These are phyloP conservation scores for Oscheius myriophilus DNA, from an alignment of 2,888 invertebrate species.

Conservation along the genomic window DNA sequence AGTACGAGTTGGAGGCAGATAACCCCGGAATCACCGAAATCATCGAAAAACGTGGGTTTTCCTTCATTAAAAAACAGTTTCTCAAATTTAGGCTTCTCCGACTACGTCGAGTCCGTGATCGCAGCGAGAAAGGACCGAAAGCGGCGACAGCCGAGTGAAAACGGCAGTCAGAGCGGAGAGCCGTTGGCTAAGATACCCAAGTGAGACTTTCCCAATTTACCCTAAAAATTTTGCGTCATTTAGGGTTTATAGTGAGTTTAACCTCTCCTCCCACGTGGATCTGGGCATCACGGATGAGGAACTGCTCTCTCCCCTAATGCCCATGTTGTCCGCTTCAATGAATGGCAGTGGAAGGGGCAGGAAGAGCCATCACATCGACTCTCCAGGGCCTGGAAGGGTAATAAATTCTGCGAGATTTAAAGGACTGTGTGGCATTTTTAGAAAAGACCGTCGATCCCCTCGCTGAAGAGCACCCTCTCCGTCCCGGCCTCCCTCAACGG, in stretches of 20 bases:
- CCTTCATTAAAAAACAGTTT: neutral
- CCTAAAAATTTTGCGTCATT: neutral
- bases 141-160: constrained; percentile 32
- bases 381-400: neutral
- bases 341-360: constrained; percentile 21
- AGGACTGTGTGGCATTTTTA: constrained; percentile 27
- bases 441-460: constrained; percentile 30
- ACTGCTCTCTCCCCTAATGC: constrained; percentile 16
- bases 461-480: constrained; percentile 33
- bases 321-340: constrained; percentile 14
- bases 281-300: constrained; percentile 11
- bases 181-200: neutral
- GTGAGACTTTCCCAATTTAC: neutral
- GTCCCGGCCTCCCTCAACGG: constrained; percentile 30
- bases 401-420: no score
- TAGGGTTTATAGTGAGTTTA: no score
- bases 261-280: no score
- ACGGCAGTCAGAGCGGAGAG: constrained; percentile 20
- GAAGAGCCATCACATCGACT: constrained; percentile 9
- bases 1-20: constrained; percentile 97
- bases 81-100: constrained; percentile 41
- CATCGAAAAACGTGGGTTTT: constrained; percentile 60
- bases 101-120: constrained; percentile 45
- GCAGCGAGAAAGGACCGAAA: constrained; percentile 49
- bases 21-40: constrained; percentile 63